phyloP scores from a whole-genome alignment of 2,888 invertebrate species.

The Shargacucullia verbasci region DNA sequence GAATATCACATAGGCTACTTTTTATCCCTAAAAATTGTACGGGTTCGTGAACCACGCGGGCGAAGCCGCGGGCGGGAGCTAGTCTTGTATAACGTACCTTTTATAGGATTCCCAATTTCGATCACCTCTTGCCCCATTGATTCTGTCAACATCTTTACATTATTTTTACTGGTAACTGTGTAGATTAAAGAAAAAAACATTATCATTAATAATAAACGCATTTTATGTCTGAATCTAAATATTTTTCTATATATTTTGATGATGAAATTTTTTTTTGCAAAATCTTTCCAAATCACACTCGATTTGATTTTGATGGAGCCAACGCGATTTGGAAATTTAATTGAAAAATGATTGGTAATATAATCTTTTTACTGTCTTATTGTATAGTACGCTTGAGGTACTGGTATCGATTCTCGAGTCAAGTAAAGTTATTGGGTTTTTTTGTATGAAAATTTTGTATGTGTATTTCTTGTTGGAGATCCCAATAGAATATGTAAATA shows the following conservation, averaged over 20 bases:
- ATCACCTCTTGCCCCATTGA: conserved; percentile 79
- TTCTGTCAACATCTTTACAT: conserved; percentile 69
- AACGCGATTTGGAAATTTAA: conserved; percentile 35
- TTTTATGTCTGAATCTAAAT: conserved; percentile 47
- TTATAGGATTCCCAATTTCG: conserved; percentile 72
- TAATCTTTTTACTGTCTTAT: too few species aligned
- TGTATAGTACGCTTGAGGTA: too few species aligned
- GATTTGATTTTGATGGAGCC: conserved; percentile 22
- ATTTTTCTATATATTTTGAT: conserved; percentile 24
- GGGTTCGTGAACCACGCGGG: too few species aligned
- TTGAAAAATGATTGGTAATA: neutral
- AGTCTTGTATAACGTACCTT: too few species aligned
- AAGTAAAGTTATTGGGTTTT: too few species aligned
- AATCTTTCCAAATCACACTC: conserved; percentile 34
- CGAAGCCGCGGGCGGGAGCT: too few species aligned
- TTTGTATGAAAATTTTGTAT: too few species aligned
- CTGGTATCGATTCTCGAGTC: too few species aligned
- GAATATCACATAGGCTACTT: too few species aligned
- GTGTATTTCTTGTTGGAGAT: too few species aligned
- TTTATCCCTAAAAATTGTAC: too few species aligned
- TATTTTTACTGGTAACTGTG: conserved; percentile 58
- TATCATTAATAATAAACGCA: conserved; percentile 54
- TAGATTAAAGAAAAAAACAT: conserved; percentile 47
- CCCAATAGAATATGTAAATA: too few species aligned
- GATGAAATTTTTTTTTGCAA: neutral